phyloP scores from a whole-genome alignment of 1,140 invertebrate genomes.

The Lucilia sericata region DNA sequence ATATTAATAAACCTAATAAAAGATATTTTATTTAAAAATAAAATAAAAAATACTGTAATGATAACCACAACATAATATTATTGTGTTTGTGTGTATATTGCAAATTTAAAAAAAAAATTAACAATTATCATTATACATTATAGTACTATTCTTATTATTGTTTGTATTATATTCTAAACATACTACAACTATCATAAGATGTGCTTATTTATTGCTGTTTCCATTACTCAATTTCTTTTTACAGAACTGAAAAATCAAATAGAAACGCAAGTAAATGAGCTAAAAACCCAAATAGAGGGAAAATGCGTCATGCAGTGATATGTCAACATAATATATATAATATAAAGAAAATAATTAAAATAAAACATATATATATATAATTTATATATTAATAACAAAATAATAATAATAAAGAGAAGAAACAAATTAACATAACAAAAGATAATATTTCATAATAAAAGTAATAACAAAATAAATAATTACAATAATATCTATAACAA shows the following conservation, averaged over 20 bases:
- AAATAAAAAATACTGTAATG: not conserved
- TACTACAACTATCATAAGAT: conserved; percentile 62
- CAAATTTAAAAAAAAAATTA: not conserved
- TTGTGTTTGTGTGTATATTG: not conserved
- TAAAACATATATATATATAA: conserved; percentile 47
- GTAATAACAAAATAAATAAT: conserved; percentile 28
- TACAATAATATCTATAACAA: conserved; percentile 24
- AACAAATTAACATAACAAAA: conserved; percentile 46
- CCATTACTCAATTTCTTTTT: conserved; percentile 70
- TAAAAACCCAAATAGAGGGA: conserved; percentile 93
- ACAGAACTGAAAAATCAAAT: conserved; percentile 94
- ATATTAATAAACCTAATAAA: conserved; percentile 19
- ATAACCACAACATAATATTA: not conserved
- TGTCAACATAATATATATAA: conserved; percentile 62
- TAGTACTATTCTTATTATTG: conserved; percentile 29
- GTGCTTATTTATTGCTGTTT: conserved; percentile 69
- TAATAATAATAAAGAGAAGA: conserved; percentile 41
- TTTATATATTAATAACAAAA: conserved; percentile 47
- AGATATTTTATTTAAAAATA: not conserved
- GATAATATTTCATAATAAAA: conserved; percentile 50
- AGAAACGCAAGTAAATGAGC: conserved; percentile 93
- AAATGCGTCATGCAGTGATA: conserved; percentile 91
- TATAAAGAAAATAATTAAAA: conserved; percentile 49
- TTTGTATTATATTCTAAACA: conserved; percentile 56
- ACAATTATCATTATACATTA: conserved; percentile 10